Evolutionary conservation across 2,113 vertebrate species (phyloP).

Genomic region (Nicator chloris): DNA sequence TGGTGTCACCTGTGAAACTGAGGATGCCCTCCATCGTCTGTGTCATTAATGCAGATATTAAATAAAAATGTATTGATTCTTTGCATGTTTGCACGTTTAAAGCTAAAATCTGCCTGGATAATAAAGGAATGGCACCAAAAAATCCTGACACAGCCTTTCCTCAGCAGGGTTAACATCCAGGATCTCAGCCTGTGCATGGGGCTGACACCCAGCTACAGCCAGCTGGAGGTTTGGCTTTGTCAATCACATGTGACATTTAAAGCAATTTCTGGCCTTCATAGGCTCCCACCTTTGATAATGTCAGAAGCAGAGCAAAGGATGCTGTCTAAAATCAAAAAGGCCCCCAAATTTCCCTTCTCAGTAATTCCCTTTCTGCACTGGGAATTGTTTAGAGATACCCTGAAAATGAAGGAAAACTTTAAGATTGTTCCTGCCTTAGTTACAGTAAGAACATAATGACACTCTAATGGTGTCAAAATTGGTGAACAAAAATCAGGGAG

Average conservation of each 20-base stretch:
- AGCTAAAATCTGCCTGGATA: neutral
- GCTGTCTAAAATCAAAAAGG: neutral
- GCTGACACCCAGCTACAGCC: neutral
- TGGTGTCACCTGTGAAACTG: neutral
- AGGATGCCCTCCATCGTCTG: neutral
- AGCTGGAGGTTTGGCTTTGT: neutral
- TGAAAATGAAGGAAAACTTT: neutral
- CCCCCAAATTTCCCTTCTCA: neutral
- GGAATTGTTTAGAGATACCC: neutral
- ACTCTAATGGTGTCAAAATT: neutral
- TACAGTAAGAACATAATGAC: neutral
- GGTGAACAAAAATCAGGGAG: neutral
- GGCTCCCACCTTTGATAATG: neutral
- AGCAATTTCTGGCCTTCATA: neutral
- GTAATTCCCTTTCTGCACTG: neutral
- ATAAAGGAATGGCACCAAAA: neutral
- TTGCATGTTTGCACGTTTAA: neutral
- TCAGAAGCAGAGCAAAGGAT: neutral
- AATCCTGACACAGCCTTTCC: neutral
- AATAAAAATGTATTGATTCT: neutral
- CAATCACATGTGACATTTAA: neutral
- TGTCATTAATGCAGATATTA: neutral
- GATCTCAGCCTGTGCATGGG: neutral
- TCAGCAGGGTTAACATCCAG: neutral
- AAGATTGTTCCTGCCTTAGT: neutral